Evolutionary conservation across 2,113 vertebrate genomes (phyloP).

Genomic region (Elephantulus edwardii): DNA sequence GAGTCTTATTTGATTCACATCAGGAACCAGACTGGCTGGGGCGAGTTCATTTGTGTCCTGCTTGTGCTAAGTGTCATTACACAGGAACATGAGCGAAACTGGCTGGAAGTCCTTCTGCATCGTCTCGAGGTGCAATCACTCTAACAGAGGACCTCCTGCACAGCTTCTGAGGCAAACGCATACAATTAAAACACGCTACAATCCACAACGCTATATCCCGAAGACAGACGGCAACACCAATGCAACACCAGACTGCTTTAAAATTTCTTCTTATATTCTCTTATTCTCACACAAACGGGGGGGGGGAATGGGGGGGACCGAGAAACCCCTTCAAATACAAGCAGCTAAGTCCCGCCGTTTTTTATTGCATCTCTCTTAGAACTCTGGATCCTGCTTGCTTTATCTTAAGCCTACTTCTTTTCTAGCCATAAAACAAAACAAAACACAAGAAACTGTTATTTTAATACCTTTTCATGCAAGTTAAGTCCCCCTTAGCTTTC

Average conservation of each 20-base stretch:
- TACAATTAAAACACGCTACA: background rate
- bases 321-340: background rate
- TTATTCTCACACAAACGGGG: background rate
- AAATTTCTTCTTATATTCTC: background rate
- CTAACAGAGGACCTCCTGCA: background rate
- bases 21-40: background rate
- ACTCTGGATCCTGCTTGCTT: background rate
- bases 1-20: slow-evolving; percentile 10
- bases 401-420: background rate
- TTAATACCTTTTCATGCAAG: background rate
- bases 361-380: background rate
- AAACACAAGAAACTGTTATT: slow-evolving; percentile 14
- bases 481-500: background rate
- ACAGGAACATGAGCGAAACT: background rate
- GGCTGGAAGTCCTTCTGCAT: background rate
- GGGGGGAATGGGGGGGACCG: too few relatives aligned
- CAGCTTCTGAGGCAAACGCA: background rate
- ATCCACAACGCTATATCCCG: background rate
- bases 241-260: background rate
- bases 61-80: background rate
- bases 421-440: background rate
- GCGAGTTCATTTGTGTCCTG: background rate
- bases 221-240: background rate
- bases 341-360: background rate
- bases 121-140: background rate